phyloP scores from a whole-genome alignment of 2,888 invertebrate species.

The Phymatocera aterrima region DNA sequence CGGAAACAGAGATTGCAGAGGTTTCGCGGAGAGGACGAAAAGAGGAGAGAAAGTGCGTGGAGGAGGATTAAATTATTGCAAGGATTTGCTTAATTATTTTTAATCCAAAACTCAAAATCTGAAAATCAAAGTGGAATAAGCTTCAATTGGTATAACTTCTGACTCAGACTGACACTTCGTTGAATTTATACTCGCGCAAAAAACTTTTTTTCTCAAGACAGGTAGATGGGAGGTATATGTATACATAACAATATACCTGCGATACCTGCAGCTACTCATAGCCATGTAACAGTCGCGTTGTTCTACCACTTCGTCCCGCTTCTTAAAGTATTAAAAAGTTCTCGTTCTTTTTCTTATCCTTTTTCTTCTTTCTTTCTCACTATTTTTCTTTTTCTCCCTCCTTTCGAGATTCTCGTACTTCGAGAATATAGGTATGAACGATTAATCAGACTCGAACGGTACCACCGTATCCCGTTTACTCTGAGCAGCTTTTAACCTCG shows the following conservation, averaged over 20 bases:
- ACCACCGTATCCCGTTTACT: too few relatives aligned
- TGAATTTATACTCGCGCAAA: not conserved
- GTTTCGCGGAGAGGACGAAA: not conserved
- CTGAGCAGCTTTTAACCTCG: too few relatives aligned
- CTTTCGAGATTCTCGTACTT: too few relatives aligned
- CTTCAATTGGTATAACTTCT: conserved; percentile 1
- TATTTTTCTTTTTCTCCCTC: too few relatives aligned
- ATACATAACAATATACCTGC: too few relatives aligned
- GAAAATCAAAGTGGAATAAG: not conserved
- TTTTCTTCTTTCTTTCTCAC: too few relatives aligned
- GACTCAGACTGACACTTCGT: not conserved
- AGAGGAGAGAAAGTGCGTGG: not conserved
- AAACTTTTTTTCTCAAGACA: too few relatives aligned
- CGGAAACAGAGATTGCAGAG: not conserved
- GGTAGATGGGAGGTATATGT: too few relatives aligned
- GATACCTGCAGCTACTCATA: too few relatives aligned
- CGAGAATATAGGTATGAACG: too few relatives aligned
- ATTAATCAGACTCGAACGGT: too few relatives aligned
- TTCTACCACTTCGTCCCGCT: not conserved
- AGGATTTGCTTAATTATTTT: not conserved
- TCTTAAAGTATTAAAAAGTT: not conserved
- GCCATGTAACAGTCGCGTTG: not conserved
- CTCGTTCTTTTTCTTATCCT: too few relatives aligned
- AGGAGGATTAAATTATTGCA: not conserved
- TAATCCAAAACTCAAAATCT: not conserved